These are phyloP conservation scores for Ailuropoda melanoleuca DNA, from an alignment of 2,113 vertebrate genomes.

Conservation along the genomic window DNA sequence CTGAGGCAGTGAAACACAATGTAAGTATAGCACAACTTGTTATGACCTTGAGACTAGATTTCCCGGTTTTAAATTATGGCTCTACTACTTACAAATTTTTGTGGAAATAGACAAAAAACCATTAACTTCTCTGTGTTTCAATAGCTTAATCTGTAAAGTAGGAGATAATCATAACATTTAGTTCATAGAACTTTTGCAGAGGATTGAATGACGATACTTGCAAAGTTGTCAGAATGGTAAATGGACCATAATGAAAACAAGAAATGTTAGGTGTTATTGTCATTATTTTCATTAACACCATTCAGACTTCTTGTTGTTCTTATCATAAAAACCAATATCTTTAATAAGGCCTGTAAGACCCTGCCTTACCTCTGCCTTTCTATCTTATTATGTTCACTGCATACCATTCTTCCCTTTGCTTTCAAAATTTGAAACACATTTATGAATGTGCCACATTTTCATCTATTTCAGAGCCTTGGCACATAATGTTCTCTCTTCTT, in stretches of 20 bases:
- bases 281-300: background rate
- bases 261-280: background rate
- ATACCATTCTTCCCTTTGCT: background rate
- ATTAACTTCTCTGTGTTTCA: background rate
- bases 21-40: background rate
- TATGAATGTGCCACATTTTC: background rate
- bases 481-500: background rate
- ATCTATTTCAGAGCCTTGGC: background rate
- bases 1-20: background rate
- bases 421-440: background rate
- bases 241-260: background rate
- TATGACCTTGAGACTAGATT: background rate
- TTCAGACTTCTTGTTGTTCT: background rate
- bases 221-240: background rate
- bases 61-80: background rate
- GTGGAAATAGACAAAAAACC: background rate
- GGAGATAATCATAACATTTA: background rate
- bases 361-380: background rate
- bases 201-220: background rate
- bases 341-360: background rate
- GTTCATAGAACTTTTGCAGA: background rate
- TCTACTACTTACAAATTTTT: background rate
- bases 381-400: background rate
- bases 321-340: background rate
- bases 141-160: background rate